These are phyloP conservation scores for Agriotes lineatus DNA, from an alignment of 2,888 invertebrate genomes.

Conservation along the genomic window DNA sequence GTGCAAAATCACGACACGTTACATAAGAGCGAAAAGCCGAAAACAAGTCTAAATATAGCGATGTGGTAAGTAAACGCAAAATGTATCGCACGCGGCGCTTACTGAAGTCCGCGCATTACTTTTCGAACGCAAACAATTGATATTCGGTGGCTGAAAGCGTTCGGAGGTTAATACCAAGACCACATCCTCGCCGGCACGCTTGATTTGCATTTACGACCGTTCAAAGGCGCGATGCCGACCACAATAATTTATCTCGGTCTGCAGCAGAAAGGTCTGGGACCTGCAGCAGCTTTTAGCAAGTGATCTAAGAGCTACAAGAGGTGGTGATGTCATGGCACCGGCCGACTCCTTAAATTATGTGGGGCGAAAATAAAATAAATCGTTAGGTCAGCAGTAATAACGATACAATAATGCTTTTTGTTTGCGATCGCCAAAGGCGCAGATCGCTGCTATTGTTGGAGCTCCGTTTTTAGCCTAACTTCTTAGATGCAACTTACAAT, in stretches of 20 bases:
- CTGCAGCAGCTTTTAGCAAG: slow-evolving; percentile 17
- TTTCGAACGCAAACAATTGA: too few species aligned
- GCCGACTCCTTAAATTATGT: slow-evolving; percentile 15
- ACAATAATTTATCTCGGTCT: neutral
- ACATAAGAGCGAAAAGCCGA: slow-evolving; percentile 2
- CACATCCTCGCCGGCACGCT: neutral
- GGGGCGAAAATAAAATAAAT: slow-evolving; percentile 34
- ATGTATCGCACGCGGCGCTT: slow-evolving; percentile 9
- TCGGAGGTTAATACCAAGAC: neutral
- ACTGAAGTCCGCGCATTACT: too few species aligned
- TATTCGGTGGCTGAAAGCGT: neutral
- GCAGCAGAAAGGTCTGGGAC: slow-evolving; percentile 13
- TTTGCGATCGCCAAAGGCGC: slow-evolving; percentile 25
- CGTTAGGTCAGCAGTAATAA: slow-evolving; percentile 27
- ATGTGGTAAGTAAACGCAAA: slow-evolving; percentile 21
- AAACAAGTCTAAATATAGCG: slow-evolving; percentile 21
- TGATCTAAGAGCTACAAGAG: slow-evolving; percentile 32
- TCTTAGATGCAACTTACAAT: too few species aligned
- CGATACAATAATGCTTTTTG: slow-evolving; percentile 21
- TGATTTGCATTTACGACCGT: slow-evolving; percentile 6
- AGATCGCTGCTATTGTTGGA: slow-evolving; percentile 16
- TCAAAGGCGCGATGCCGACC: neutral
- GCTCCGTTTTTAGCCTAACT: too few species aligned
- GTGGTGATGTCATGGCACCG: slow-evolving; percentile 30
- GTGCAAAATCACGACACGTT: slow-evolving; percentile 3